Evolutionary conservation across 2,888 invertebrate species (phyloP).

Genomic region (Ennomos fuscantarius): DNA sequence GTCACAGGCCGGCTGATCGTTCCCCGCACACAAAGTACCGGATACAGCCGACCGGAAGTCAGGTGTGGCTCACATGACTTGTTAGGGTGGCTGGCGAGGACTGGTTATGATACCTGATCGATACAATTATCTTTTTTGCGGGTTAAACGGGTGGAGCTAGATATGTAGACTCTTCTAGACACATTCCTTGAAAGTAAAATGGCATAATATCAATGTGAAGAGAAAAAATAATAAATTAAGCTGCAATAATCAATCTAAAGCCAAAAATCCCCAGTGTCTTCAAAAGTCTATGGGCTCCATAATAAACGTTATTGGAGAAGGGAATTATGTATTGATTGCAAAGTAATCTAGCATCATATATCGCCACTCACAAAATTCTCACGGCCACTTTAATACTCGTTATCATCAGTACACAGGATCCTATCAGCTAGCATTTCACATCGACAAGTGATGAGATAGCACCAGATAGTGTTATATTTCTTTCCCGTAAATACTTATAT

Average conservation of each 20-base stretch:
- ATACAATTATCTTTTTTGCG: slow-evolving; percentile 24
- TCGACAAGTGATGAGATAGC: slow-evolving; percentile 10
- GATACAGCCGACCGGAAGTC: slow-evolving; percentile 65
- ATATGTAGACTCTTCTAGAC: too few relatives aligned
- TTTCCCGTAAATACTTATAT: slow-evolving; percentile 10
- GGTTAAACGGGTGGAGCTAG: not conserved
- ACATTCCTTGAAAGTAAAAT: too few relatives aligned
- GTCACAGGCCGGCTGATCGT: slow-evolving; percentile 53
- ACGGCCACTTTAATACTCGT: slow-evolving; percentile 5
- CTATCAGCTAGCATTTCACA: slow-evolving; percentile 15
- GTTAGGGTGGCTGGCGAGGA: slow-evolving; percentile 30
- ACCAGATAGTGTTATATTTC: not conserved
- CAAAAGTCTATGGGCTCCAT: too few relatives aligned
- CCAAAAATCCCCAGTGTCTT: too few relatives aligned
- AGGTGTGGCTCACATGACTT: slow-evolving; percentile 54
- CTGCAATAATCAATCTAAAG: too few relatives aligned
- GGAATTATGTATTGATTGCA: too few relatives aligned
- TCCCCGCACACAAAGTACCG: slow-evolving; percentile 66
- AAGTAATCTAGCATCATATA: not conserved
- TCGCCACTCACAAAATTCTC: slow-evolving; percentile 3
- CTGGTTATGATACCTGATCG: slow-evolving; percentile 38
- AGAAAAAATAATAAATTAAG: too few relatives aligned
- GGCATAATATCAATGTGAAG: too few relatives aligned
- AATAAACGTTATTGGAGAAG: too few relatives aligned
- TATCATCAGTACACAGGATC: slow-evolving; percentile 14